Conservation (phyloP, 2,113 vertebrate species). For the Agapornis roseicollis region DNA sequence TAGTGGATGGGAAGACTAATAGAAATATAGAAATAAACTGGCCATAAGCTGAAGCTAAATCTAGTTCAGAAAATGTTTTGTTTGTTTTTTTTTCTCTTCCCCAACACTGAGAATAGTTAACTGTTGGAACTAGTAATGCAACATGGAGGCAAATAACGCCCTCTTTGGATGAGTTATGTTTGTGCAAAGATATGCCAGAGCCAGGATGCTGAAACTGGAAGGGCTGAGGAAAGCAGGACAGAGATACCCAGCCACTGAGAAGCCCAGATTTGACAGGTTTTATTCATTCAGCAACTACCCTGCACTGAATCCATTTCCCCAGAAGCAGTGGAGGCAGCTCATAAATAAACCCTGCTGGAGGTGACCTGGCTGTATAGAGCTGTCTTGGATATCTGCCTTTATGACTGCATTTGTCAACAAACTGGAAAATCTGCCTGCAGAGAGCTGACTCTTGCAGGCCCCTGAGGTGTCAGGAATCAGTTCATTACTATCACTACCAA, state of each 20-base stretch:
- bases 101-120: neutral
- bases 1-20: neutral
- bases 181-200: neutral
- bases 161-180: neutral
- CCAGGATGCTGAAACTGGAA: neutral
- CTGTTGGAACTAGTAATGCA: neutral
- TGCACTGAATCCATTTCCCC: neutral
- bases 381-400: neutral
- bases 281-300: neutral
- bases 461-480: neutral
- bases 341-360: neutral
- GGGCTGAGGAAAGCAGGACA: neutral
- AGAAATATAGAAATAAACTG: neutral
- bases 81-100: neutral
- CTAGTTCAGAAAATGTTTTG: neutral
- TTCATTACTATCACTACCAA: slow-evolving; percentile 9
- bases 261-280: neutral
- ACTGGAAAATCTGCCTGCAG: neutral
- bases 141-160: neutral
- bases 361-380: neutral
- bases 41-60: neutral
- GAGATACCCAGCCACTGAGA: neutral
- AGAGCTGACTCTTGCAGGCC: neutral
- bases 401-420: slow-evolving; percentile 30
- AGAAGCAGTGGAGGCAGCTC: neutral